These are phyloP conservation scores for Diarsia brunnea DNA, from an alignment of 2,888 invertebrate genomes.

Conservation along the genomic window DNA sequence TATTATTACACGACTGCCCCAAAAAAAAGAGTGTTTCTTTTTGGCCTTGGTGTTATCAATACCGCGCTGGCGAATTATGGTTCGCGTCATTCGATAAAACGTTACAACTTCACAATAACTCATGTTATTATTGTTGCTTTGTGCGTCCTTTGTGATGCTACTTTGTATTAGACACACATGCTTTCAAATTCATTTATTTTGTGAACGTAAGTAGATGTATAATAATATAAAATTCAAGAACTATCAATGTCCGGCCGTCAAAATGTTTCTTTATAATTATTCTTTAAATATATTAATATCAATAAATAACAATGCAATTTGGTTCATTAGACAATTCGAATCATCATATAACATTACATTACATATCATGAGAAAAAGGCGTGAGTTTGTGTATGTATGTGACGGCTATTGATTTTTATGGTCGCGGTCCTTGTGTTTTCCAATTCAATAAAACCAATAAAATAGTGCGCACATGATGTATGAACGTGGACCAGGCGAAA, in stretches of 20 bases:
- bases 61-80: not conserved
- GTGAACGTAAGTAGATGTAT: no score
- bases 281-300: no score
- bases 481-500: not conserved
- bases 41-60: constrained; percentile 3
- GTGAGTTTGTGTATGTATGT: no score
- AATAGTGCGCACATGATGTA: not conserved
- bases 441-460: not conserved
- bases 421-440: not conserved
- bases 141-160: not conserved
- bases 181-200: not conserved
- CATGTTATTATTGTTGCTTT: not conserved
- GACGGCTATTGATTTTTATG: not conserved
- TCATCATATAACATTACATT: no score
- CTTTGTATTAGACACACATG: not conserved
- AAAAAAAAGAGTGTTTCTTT: no score
- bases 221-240: no score
- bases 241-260: no score
- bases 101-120: not conserved
- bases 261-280: no score
- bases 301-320: no score
- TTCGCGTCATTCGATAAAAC: constrained; percentile 6
- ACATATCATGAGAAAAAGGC: no score
- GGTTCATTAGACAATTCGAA: no score
- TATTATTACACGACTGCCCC: no score